A percentile compares a stretch with the other conserved stretches of the same genome.
phyloP scores from a whole-genome alignment of 2,113 vertebrate species.

The Platichthys flesus region DNA sequence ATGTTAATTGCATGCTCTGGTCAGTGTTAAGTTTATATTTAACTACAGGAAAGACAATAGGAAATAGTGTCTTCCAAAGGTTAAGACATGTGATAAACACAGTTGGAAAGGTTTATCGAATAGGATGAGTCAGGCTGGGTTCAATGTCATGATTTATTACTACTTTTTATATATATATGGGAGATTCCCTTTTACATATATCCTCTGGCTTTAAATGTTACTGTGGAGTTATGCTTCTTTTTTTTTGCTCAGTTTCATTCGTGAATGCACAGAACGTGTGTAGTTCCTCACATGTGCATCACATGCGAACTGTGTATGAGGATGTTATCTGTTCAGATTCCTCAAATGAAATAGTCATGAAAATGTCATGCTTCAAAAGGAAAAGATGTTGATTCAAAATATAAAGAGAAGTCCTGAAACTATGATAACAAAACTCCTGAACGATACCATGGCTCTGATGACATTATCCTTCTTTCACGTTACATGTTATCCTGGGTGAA shows the following conservation, averaged over 20 bases:
- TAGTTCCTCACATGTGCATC: background rate
- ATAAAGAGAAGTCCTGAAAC: background rate
- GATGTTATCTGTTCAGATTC: conserved; percentile 10
- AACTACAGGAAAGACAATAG: background rate
- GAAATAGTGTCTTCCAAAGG: conserved; percentile 3
- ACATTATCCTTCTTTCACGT: conserved; percentile 6
- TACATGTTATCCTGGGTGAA: conserved; percentile 13
- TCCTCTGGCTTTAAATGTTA: conserved; percentile 1
- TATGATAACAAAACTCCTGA: background rate
- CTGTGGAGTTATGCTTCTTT: background rate
- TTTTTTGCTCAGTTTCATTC: background rate
- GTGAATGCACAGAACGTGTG: background rate
- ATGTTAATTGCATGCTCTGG: conserved; percentile 36
- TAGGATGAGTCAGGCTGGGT: background rate
- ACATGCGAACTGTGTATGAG: background rate
- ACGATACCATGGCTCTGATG: background rate
- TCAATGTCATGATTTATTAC: background rate
- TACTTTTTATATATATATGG: background rate
- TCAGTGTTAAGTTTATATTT: conserved; percentile 38
- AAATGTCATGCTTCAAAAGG: background rate
- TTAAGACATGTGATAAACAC: conserved; percentile 40
- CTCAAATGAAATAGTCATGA: background rate
- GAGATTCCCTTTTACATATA: conserved; percentile 9
- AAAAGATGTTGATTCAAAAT: conserved; percentile 4
- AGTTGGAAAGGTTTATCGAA: conserved; percentile 4